phyloP scores from a whole-genome alignment of 2,888 invertebrate genomes.

The Drosophila algonquin region DNA sequence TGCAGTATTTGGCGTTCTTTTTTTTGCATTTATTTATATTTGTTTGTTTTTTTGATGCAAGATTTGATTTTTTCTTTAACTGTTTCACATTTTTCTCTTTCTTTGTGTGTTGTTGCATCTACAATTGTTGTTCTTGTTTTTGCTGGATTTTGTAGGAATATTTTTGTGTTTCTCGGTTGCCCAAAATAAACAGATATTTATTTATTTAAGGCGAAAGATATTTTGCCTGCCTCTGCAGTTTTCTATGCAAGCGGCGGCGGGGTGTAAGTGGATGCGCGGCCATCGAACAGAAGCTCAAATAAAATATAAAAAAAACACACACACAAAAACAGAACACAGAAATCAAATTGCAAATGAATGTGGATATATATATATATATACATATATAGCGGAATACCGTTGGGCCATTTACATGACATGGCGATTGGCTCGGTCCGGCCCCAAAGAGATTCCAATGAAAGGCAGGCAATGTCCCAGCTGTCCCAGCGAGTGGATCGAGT shows the following conservation, averaged over 20 bases:
- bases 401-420: slow-evolving; percentile 30
- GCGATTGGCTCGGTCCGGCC: background rate
- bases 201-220: slow-evolving; percentile 45
- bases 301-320: background rate
- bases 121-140: background rate
- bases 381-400: slow-evolving; percentile 30
- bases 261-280: slow-evolving; percentile 66
- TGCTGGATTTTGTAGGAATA: background rate
- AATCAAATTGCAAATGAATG: slow-evolving; percentile 33
- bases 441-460: slow-evolving; percentile 21
- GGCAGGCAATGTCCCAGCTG: slow-evolving; percentile 3
- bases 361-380: slow-evolving; percentile 11
- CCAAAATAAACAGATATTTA: slow-evolving; percentile 40
- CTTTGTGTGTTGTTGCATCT: background rate
- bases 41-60: background rate
- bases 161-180: slow-evolving; percentile 30
- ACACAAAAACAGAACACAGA: slow-evolving; percentile 15
- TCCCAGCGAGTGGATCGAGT: background rate
- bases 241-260: slow-evolving; percentile 34
- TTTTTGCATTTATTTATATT: slow-evolving; percentile 4
- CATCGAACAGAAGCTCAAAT: slow-evolving; percentile 22
- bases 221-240: slow-evolving; percentile 65
- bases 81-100: no score
- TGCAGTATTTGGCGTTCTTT: slow-evolving; percentile 26
- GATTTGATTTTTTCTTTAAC: no score